These are phyloP conservation scores for Pachyramphus minor DNA, from an alignment of 2,113 vertebrate genomes.

Conservation along the genomic window DNA sequence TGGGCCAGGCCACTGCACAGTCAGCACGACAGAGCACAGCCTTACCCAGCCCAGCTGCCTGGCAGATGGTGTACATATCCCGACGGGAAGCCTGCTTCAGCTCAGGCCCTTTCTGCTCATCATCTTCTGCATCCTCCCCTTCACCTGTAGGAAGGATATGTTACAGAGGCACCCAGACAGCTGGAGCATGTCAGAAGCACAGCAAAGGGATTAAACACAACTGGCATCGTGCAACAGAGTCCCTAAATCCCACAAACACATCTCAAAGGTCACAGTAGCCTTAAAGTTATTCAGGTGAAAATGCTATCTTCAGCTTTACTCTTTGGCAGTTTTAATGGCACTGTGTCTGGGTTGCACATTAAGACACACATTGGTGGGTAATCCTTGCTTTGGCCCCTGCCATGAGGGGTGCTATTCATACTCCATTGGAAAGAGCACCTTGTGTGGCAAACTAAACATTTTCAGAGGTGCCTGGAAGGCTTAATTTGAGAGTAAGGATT, in stretches of 20 bases:
- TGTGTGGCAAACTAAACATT: background rate
- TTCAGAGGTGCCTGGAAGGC: background rate
- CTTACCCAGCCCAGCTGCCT: slow-evolving; percentile 91
- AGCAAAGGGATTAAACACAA: background rate
- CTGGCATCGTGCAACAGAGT: background rate
- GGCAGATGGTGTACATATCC: slow-evolving; percentile 99
- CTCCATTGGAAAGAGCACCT: background rate
- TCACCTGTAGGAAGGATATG: slow-evolving; percentile 71
- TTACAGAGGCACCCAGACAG: background rate
- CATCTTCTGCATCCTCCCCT: slow-evolving; percentile 84
- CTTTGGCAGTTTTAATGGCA: background rate
- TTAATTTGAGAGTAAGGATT: too few species aligned
- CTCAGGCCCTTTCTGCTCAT: slow-evolving; percentile 92
- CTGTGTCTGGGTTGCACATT: background rate
- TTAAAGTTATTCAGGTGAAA: background rate
- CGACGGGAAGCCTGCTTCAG: slow-evolving; percentile 95
- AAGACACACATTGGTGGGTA: background rate
- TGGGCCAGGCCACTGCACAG: background rate
- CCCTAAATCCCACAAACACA: background rate
- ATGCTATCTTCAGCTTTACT: background rate
- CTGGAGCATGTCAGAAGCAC: background rate
- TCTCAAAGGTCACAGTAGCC: background rate
- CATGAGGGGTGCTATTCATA: background rate
- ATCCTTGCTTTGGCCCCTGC: background rate
- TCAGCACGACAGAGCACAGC: background rate